These are phyloP conservation scores for Lamproptera curius DNA, from an alignment of 2,888 invertebrate species.

Conservation along the genomic window DNA sequence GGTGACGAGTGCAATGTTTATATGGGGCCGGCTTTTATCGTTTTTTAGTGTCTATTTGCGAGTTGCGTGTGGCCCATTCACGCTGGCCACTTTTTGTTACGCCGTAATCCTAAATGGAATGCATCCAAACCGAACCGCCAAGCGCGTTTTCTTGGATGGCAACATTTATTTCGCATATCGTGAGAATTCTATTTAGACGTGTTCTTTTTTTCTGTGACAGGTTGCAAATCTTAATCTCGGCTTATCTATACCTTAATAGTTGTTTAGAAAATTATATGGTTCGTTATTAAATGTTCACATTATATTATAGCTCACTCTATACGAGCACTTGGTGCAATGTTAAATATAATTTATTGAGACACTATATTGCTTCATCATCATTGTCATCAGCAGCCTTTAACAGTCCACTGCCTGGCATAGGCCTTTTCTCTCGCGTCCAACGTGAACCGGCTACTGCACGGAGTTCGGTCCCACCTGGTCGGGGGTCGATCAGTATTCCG, in stretches of 20 bases:
- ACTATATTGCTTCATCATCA: too few relatives aligned
- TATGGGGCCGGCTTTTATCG: slow-evolving; percentile 35
- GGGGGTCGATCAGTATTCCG: too few relatives aligned
- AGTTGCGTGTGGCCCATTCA: slow-evolving; percentile 51
- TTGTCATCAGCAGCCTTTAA: too few relatives aligned
- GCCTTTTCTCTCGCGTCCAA: too few relatives aligned
- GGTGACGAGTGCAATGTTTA: slow-evolving; percentile 45
- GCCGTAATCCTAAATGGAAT: slow-evolving; percentile 42
- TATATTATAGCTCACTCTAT: too few relatives aligned
- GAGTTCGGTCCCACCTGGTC: too few relatives aligned
- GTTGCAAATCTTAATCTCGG: slow-evolving; percentile 14
- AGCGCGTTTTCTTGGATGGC: slow-evolving; percentile 19
- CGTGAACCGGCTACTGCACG: too few relatives aligned
- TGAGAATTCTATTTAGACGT: slow-evolving; percentile 31
- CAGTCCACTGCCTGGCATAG: too few relatives aligned
- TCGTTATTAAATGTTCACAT: background rate
- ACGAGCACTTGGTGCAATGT: too few relatives aligned
- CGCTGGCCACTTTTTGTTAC: slow-evolving; percentile 37
- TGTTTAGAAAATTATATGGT: background rate
- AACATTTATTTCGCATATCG: slow-evolving; percentile 36
- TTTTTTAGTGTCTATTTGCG: slow-evolving; percentile 30
- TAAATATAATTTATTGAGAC: too few relatives aligned
- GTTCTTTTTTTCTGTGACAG: slow-evolving; percentile 5
- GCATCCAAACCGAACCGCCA: slow-evolving; percentile 27
- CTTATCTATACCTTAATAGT: background rate